Evolutionary conservation across 2,888 invertebrate genomes (phyloP), one percentile per base, ranked within the genome.

Genomic region (Dusona sp.): DNA sequence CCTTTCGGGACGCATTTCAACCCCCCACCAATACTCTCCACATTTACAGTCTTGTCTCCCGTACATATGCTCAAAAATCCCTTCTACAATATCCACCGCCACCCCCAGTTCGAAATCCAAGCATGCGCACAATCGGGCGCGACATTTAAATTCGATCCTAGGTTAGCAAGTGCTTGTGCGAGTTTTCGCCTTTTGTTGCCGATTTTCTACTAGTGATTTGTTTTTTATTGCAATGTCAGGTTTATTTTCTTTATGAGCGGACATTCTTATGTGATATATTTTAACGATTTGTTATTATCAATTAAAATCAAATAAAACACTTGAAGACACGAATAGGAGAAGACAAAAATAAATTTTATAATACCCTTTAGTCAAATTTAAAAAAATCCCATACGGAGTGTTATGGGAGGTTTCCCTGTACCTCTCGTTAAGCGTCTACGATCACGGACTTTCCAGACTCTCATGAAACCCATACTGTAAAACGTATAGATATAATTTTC

Each of bases 391-490:
- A 16, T 16, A 45, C 16, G 3, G 45, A 42, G 11, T 42, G 13
- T 22, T 57, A 57, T 13, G 22, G 38, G 38, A 74, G 57, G 25
- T 16, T 42, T 19, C 1, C 22, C 74, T 61, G 42, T 75, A 75
- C 25, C 4, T 54, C 22, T 54, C 38, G 19, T 19, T 33, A 42
- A 57, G 61, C 22, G 57, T 75, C 74, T 75, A 42, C 74, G 74
- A 75, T 75, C 74, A 75, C 74, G 74, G 74, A 61, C 74, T 61
- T 57, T 22, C 25, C 61, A 36, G 36, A 22, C 73, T 51, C 33
- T 29, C 48, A 19, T 9, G 72, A 16, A 57, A 61, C 6, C 16
- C 57, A 54, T 74, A 13, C 1, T n/a, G 13, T n/a, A 19, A 57
- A 38, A 22, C 25, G 42, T 61, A 74, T 61, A 42, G 61, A 38